A percentile compares a stretch with the other conserved stretches of the same genome.
These are phyloP conservation scores for Sander vitreus DNA, from an alignment of 2,113 vertebrate genomes.

Conservation along the genomic window DNA sequence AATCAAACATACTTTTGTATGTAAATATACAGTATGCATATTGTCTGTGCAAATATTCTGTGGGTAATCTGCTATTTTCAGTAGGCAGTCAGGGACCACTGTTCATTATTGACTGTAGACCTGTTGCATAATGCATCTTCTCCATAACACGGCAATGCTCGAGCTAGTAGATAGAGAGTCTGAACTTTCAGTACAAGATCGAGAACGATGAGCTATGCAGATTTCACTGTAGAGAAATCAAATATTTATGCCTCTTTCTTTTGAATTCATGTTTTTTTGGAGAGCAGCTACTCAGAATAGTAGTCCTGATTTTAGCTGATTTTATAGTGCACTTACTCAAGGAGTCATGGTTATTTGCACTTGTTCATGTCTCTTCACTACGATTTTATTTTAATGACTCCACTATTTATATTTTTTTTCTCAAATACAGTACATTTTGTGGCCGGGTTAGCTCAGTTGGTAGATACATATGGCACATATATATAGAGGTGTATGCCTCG, in stretches of 20 bases:
- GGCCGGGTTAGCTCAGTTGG: no score
- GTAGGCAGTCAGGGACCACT: constrained; percentile 20
- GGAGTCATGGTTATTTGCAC: constrained; percentile 8
- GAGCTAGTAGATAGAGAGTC: constrained; percentile 44
- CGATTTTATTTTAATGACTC: not conserved
- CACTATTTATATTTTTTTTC: not conserved
- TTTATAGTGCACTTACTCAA: not conserved
- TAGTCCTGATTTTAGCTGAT: constrained; percentile 33
- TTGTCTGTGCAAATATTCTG: constrained; percentile 13
- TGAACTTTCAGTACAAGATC: constrained; percentile 52
- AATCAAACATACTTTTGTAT: not conserved
- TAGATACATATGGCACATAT: no score
- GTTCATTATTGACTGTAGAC: constrained; percentile 66
- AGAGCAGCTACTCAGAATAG: constrained; percentile 50
- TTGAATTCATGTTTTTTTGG: constrained; percentile 65
- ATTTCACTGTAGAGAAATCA: constrained; percentile 71
- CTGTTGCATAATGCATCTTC: constrained; percentile 73
- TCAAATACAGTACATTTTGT: not conserved
- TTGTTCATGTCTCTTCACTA: not conserved
- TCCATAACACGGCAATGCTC: constrained; percentile 48
- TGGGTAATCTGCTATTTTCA: constrained; percentile 51
- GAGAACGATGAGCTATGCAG: constrained; percentile 66
- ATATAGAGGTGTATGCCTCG: no score
- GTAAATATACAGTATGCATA: constrained; percentile 4
- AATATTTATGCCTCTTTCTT: constrained; percentile 80